These are phyloP conservation scores for Halesus radiatus DNA, from an alignment of 1,140 invertebrate species.

Conservation along the genomic window DNA sequence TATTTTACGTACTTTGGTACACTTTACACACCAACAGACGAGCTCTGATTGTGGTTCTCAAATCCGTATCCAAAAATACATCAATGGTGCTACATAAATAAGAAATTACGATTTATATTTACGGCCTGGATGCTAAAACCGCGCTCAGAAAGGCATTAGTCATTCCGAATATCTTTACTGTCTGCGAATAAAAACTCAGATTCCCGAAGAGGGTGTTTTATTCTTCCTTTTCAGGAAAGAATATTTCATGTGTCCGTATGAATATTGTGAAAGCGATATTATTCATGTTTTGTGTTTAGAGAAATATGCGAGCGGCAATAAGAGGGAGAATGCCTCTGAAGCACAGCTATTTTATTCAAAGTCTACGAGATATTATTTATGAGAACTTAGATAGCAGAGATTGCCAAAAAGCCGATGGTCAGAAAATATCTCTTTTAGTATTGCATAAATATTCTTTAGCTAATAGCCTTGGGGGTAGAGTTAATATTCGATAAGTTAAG, in stretches of 20 bases:
- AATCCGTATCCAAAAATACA: no score
- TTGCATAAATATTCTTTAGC: no score
- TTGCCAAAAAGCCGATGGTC: no score
- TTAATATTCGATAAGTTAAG: no score
- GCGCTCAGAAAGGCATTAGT: conserved; percentile 7
- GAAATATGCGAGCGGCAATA: conserved; percentile 28
- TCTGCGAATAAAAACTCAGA: conserved; percentile 20
- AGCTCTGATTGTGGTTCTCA: no score
- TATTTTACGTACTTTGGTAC: no score
- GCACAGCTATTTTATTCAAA: conserved; percentile 17
- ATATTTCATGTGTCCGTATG: conserved; percentile 25
- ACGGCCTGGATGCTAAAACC: not conserved
- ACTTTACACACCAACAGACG: no score
- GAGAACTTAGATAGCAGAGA: no score
- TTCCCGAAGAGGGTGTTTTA: conserved; percentile 22
- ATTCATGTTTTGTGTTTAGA: conserved; percentile 36
- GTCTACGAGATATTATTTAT: not conserved
- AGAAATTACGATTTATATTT: not conserved
- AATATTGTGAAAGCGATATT: conserved; percentile 32
- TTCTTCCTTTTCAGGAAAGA: conserved; percentile 25
- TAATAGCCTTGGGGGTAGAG: no score
- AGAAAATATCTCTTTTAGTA: no score
- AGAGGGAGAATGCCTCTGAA: conserved; percentile 6
- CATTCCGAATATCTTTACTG: not conserved
- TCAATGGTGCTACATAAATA: no score